Conservation (phyloP, 1,140 invertebrate genomes). For the Leptestheria dahalacensis region DNA sequence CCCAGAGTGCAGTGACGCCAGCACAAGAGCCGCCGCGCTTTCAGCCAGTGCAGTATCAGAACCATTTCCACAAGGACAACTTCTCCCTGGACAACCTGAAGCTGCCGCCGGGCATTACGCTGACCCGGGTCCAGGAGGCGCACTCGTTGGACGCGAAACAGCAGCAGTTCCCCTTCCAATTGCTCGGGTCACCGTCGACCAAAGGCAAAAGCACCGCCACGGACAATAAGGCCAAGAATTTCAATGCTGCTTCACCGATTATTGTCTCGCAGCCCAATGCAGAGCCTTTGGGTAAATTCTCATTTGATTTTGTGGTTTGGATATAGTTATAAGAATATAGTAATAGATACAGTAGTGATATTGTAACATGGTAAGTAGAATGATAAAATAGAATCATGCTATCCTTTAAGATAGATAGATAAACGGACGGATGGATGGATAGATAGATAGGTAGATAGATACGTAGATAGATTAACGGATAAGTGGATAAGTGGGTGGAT, state of each 20-base stretch:
- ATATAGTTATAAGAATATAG: too few relatives aligned
- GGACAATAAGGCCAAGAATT: too few relatives aligned
- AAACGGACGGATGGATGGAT: too few relatives aligned
- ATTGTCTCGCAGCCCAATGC: conserved; percentile 19
- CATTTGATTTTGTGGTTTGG: background rate
- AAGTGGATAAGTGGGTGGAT: too few relatives aligned
- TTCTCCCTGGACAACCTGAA: conserved; percentile 45
- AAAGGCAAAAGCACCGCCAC: background rate
- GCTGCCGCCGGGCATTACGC: conserved; percentile 63
- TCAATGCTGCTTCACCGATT: conserved; percentile 2
- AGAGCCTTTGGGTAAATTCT: conserved; percentile 10
- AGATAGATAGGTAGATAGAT: too few relatives aligned
- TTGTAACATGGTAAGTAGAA: too few relatives aligned
- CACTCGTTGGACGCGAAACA: background rate
- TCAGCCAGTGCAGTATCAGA: background rate
- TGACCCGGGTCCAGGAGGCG: conserved; percentile 34
- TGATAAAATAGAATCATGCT: too few relatives aligned
- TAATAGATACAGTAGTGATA: too few relatives aligned
- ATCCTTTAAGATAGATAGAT: too few relatives aligned
- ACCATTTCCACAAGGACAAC: background rate
- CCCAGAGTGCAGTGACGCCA: too few relatives aligned
- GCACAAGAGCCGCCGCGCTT: background rate
- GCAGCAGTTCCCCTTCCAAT: conserved; percentile 17
- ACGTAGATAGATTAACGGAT: too few relatives aligned
- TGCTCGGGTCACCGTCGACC: conserved; percentile 15